These are phyloP conservation scores for Onthophagus sagittarius DNA, from an alignment of 2,888 invertebrate species.

Conservation along the genomic window DNA sequence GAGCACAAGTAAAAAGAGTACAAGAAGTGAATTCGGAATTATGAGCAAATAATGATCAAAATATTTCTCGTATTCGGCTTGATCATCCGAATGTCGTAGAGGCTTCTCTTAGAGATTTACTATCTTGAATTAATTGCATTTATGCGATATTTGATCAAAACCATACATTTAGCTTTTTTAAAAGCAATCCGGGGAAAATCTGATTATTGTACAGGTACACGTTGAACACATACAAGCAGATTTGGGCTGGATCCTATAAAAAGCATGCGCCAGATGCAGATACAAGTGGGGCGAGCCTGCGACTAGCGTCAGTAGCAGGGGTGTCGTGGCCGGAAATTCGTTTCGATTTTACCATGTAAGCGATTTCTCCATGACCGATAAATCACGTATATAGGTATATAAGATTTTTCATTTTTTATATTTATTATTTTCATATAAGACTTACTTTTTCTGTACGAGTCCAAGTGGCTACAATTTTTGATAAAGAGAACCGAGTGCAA, in stretches of 20 bases:
- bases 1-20: too few relatives aligned
- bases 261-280: constrained; percentile 27
- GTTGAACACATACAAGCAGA: constrained; percentile 31
- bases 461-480: too few relatives aligned
- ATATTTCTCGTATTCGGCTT: too few relatives aligned
- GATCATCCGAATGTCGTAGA: too few relatives aligned
- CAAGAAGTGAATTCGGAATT: too few relatives aligned
- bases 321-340: constrained; percentile 39
- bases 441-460: background rate
- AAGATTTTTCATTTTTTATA: background rate
- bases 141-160: too few relatives aligned
- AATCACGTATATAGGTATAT: constrained; percentile 1
- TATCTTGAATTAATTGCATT: too few relatives aligned
- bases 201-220: constrained; percentile 38
- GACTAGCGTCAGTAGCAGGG: constrained; percentile 42
- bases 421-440: background rate
- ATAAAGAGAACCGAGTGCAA: background rate
- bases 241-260: constrained; percentile 34
- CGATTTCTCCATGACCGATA: constrained; percentile 29
- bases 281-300: constrained; percentile 40
- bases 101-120: too few relatives aligned
- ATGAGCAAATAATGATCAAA: too few relatives aligned
- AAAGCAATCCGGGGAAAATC: constrained; percentile 27
- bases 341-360: constrained; percentile 36
- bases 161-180: too few relatives aligned